These are phyloP conservation scores for Caenorhabditis sp. DNA, from an alignment of 2,888 invertebrate genomes.

Conservation along the genomic window DNA sequence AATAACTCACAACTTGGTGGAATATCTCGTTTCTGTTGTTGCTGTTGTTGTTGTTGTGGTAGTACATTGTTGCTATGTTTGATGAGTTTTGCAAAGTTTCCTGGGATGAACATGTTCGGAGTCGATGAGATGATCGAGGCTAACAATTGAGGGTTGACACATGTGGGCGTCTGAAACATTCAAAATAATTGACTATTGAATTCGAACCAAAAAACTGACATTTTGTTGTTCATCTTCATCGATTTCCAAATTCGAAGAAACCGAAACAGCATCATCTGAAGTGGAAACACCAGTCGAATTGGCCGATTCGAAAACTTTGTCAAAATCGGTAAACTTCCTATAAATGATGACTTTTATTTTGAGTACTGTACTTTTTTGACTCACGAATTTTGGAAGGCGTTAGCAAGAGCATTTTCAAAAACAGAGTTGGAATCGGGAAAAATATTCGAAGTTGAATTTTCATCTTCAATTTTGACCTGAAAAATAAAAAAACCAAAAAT, in stretches of 20 bases:
- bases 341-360: neutral
- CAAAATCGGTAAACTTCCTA: neutral
- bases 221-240: constrained; percentile 23
- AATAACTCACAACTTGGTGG: constrained; percentile 26
- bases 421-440: constrained; percentile 5
- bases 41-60: too few relatives aligned
- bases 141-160: constrained; percentile 39
- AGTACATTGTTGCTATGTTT: neutral
- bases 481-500: too few relatives aligned
- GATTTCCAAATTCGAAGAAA: constrained; percentile 13
- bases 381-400: constrained; percentile 15
- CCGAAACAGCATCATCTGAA: constrained; percentile 19
- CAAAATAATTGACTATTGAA: neutral
- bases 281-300: neutral
- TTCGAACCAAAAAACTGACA: neutral
- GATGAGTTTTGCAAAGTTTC: neutral
- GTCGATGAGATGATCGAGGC: constrained; percentile 44
- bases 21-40: constrained; percentile 4
- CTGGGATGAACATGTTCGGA: constrained; percentile 35
- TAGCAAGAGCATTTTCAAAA: constrained; percentile 8
- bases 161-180: neutral
- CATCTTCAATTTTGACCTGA: neutral
- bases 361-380: neutral
- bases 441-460: neutral
- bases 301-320: neutral